Percentiles rank a stretch among this genome's conserved stretches.
phyloP scores from a whole-genome alignment of 1,140 invertebrate genomes.

The Lethrus apterus region DNA sequence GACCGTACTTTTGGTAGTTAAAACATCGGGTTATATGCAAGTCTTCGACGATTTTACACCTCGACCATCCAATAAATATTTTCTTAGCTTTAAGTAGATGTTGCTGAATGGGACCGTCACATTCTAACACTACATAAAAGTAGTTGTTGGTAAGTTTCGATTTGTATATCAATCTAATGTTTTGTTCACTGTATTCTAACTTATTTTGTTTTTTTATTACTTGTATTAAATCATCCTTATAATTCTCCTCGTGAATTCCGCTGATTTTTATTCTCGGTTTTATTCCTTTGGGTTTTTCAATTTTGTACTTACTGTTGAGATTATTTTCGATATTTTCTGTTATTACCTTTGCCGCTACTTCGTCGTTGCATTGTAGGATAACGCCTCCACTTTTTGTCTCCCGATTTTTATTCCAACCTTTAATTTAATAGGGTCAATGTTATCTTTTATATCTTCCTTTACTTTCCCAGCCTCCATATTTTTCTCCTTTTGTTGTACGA shows the following conservation, averaged over 20 bases:
- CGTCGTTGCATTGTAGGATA: not conserved
- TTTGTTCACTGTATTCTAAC: not conserved
- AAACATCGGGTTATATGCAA: conserved; percentile 12
- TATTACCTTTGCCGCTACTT: not conserved
- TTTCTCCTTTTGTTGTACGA: not conserved
- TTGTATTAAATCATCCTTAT: not conserved
- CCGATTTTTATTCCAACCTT: not conserved
- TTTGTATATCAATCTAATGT: not conserved
- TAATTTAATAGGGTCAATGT: not conserved
- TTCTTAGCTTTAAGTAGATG: no score
- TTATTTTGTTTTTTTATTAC: not conserved
- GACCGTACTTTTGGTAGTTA: conserved; percentile 14
- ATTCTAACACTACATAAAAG: not conserved
- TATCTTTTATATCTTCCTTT: not conserved
- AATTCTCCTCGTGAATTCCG: not conserved
- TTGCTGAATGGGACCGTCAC: no score
- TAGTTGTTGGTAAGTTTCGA: not conserved
- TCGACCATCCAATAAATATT: not conserved
- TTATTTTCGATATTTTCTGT: not conserved
- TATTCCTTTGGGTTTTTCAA: not conserved
- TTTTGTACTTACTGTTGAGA: not conserved
- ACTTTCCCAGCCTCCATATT: not conserved
- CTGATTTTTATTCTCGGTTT: not conserved
- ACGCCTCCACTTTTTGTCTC: not conserved
- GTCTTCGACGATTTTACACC: not conserved